Percentiles rank a stretch among this genome's conserved stretches.
Evolutionary conservation across 1,140 invertebrate species (phyloP).

Genomic region (Hestina assimilis): DNA sequence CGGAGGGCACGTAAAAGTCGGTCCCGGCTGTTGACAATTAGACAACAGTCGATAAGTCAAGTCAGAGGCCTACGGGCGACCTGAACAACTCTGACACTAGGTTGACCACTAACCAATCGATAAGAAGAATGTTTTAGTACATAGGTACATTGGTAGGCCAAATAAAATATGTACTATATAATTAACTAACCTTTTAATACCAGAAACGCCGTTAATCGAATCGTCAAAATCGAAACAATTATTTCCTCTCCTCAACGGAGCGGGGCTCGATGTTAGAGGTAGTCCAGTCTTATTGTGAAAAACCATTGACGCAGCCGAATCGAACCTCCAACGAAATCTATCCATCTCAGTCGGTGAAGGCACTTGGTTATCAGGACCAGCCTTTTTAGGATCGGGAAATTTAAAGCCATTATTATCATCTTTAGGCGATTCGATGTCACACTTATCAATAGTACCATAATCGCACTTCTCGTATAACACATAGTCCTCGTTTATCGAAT

Average conservation of each 20-base stretch:
- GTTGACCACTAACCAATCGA: too few relatives aligned
- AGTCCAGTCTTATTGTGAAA: constrained; percentile 90
- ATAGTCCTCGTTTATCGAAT: constrained; percentile 58
- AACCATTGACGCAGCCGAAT: constrained; percentile 90
- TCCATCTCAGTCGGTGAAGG: constrained; percentile 85
- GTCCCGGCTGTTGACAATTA: too few relatives aligned
- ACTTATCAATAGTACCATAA: constrained; percentile 64
- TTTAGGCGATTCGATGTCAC: constrained; percentile 46
- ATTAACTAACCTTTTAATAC: constrained; percentile 86
- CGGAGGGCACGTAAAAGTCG: too few relatives aligned
- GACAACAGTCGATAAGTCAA: too few relatives aligned
- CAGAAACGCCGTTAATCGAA: constrained; percentile 87
- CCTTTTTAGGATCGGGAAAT: constrained; percentile 44
- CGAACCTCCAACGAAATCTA: constrained; percentile 86
- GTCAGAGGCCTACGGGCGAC: too few relatives aligned
- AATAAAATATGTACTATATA: background rate
- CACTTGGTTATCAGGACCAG: constrained; percentile 55
- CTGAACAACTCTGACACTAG: too few relatives aligned
- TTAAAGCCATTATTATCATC: constrained; percentile 41
- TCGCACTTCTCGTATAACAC: constrained; percentile 72
- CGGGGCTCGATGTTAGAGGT: constrained; percentile 92
- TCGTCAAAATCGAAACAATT: constrained; percentile 92
- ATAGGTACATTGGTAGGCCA: too few relatives aligned
- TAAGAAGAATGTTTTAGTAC: too few relatives aligned
- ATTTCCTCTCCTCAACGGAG: constrained; percentile 86